phyloP scores from a whole-genome alignment of 2,797 vertebrate species.

The Stomatorhinus walkeri region DNA sequence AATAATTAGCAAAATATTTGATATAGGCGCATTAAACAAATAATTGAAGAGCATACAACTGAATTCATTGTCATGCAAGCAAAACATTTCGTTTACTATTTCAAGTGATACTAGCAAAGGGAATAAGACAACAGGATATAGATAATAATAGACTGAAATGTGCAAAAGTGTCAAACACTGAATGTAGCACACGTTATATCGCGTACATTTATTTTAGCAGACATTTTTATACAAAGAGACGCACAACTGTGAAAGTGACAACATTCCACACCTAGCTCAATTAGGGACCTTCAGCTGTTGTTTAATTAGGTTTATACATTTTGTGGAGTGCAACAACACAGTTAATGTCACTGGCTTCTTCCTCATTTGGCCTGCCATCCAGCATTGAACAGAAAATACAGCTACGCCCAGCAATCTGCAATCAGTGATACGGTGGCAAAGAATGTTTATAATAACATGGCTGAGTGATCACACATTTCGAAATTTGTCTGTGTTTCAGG shows the following conservation, averaged over 20 bases:
- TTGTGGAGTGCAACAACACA: neutral
- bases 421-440: neutral
- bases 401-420: neutral
- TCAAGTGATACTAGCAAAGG: neutral
- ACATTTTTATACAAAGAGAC: neutral
- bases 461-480: neutral
- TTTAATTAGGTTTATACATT: neutral
- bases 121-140: neutral
- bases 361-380: neutral
- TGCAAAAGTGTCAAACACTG: neutral
- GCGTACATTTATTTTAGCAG: neutral
- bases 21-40: neutral
- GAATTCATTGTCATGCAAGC: neutral
- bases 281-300: neutral
- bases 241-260: neutral
- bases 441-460: neutral
- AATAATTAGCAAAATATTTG: neutral
- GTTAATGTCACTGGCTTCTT: neutral
- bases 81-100: neutral
- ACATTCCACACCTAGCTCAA: neutral
- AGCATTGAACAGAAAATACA: neutral
- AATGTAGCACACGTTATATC: neutral
- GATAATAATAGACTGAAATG: neutral
- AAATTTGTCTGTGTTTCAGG: neutral
- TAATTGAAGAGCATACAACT: neutral